Evolutionary conservation across 2,113 vertebrate genomes (phyloP), one percentile per base, ranked within the genome.

Genomic region (Saccopteryx leptura): DNA sequence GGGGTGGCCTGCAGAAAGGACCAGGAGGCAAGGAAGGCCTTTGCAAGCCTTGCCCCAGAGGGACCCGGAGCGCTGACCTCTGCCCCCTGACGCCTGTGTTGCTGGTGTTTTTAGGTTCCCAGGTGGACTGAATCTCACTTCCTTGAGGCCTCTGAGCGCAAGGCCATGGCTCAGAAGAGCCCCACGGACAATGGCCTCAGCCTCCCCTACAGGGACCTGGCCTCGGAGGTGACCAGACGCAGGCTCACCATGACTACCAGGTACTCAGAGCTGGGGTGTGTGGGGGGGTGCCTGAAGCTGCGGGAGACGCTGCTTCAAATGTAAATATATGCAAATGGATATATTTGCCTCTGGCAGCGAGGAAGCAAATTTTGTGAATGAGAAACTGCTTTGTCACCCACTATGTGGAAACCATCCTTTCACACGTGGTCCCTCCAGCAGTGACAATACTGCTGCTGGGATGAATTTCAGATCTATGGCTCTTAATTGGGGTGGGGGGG

Each of bases 221-320:
- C 69, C 66, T 97, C 93, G 0, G 93, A 97, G n/a, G 95, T 98
- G 90, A 88, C 58, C 79, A 96, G 92, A n/a, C 95, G 96, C 21
- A 90, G 97, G n/a, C 58, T 60, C 4, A 84, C 90, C 79, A 96
- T 98, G 97, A 66, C 46, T 28, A 75, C 7, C 1, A 96, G 97
- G 98, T 98, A 97, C n/a, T 24, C 4, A 31, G 24, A 12, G 15
- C 46, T 78, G 2, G 2, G 3, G 75, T 11, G 26, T 39, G 21
- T 31, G 14, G 24, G 33, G 26, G 12, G 58, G 21, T 5, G 1
- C 65, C 17, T 1, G 15, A 52, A 2, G 24, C 11, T 13, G 31
- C 19, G 1, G 28, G 28, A 79, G 80, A 54, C 15, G 0, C 78
- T 12, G 78, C 14, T 24, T 24, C 17, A 39, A 39, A 3, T 11